Percentiles rank a stretch among this genome's conserved stretches.
phyloP scores from a whole-genome alignment of 2,113 vertebrate species.

The Haliaeetus leucogaster region DNA sequence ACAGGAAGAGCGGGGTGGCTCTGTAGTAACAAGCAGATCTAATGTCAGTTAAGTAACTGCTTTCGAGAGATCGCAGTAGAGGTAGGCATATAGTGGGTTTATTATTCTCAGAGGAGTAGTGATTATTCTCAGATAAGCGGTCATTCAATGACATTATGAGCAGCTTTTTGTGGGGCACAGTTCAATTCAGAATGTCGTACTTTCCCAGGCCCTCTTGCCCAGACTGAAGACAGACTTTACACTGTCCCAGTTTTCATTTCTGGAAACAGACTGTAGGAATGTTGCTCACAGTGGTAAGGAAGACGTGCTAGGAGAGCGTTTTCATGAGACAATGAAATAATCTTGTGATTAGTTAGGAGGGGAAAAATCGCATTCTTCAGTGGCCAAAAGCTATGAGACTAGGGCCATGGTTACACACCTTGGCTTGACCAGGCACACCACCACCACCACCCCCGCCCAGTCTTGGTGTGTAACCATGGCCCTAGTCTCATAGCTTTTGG shows the following conservation, averaged over 20 bases:
- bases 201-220: slow-evolving; percentile 65
- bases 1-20: background rate
- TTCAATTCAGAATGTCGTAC: slow-evolving; percentile 26
- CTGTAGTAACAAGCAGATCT: slow-evolving; percentile 40
- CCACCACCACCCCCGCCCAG: background rate
- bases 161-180: background rate
- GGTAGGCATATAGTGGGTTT: slow-evolving; percentile 63
- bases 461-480: background rate
- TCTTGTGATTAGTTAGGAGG: background rate
- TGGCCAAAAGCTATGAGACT: background rate
- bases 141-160: slow-evolving; percentile 48
- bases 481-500: too few species aligned
- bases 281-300: slow-evolving; percentile 60
- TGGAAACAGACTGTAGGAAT: slow-evolving; percentile 61
- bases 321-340: slow-evolving; percentile 5
- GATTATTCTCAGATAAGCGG: slow-evolving; percentile 50
- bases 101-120: slow-evolving; percentile 64
- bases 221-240: slow-evolving; percentile 26
- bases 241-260: slow-evolving; percentile 57
- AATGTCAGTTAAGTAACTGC: slow-evolving; percentile 14
- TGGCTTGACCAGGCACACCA: background rate
- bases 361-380: background rate
- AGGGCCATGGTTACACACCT: background rate
- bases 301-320: background rate
- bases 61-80: slow-evolving; percentile 37